A percentile compares a stretch with the other conserved stretches of the same genome.
Evolutionary conservation across 2,888 invertebrate species (phyloP).

Genomic region (Leptinotarsa peninsularis): DNA sequence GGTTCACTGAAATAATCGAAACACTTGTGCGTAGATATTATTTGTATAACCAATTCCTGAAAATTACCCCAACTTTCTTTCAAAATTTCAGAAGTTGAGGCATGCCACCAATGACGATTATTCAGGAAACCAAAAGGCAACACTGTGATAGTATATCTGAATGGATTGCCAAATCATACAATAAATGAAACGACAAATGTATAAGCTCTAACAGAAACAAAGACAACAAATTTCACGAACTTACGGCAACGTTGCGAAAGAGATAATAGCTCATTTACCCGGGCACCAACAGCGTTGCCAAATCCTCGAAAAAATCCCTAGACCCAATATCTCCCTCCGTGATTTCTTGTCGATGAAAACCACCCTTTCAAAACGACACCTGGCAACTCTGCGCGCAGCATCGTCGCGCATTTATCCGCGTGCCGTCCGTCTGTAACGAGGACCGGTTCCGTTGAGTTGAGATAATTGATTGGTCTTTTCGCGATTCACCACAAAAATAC

Average conservation of each 20-base stretch:
- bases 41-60: no score
- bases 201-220: no score
- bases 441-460: constrained; percentile 46
- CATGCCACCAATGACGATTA: no score
- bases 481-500: constrained; percentile 49
- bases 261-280: not conserved
- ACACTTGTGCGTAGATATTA: no score
- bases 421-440: constrained; percentile 46
- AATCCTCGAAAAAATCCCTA: not conserved
- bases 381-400: constrained; percentile 17
- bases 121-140: no score
- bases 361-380: constrained; percentile 2
- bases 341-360: not conserved
- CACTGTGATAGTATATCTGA: not conserved
- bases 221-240: not conserved
- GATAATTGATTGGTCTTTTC: constrained; percentile 50
- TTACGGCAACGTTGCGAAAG: not conserved
- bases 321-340: not conserved
- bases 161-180: not conserved
- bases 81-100: no score
- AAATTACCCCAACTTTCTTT: no score
- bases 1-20: no score
- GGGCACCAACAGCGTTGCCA: constrained; percentile 5
- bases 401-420: constrained; percentile 32
- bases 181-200: not conserved